These are phyloP conservation scores for Pogonognathellus flavescens DNA, from an alignment of 1,140 invertebrate species.

Conservation along the genomic window DNA sequence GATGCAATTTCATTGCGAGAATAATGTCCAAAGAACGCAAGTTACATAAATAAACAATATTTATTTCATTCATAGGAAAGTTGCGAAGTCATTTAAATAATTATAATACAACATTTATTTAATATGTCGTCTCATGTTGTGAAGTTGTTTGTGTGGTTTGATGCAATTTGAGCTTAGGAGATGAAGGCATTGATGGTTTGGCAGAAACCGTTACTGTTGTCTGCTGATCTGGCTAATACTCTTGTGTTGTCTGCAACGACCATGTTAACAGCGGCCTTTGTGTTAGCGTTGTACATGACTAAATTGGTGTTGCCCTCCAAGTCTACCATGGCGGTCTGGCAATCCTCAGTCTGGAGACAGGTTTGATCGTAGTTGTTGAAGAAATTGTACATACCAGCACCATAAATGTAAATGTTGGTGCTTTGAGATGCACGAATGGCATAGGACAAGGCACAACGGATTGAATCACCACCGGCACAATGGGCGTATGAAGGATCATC, in stretches of 20 bases:
- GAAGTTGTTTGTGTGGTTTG: neutral
- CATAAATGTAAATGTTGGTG: slow-evolving; percentile 63
- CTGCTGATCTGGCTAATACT: slow-evolving; percentile 27
- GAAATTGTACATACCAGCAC: slow-evolving; percentile 66
- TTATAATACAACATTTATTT: no score
- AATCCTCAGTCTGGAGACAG: slow-evolving; percentile 62
- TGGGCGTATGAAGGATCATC: slow-evolving; percentile 62
- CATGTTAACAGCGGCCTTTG: slow-evolving; percentile 64
- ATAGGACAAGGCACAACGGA: slow-evolving; percentile 56
- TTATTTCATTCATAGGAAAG: no score
- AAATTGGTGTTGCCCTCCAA: slow-evolving; percentile 58
- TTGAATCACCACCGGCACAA: neutral
- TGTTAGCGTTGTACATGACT: slow-evolving; percentile 62
- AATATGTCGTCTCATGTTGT: neutral
- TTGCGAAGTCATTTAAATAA: no score
- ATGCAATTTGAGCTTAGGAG: slow-evolving; percentile 15
- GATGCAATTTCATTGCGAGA: no score
- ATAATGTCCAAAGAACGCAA: no score
- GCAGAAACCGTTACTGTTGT: slow-evolving; percentile 63
- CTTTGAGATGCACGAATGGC: slow-evolving; percentile 21
- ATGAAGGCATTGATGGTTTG: slow-evolving; percentile 63
- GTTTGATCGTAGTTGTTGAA: slow-evolving; percentile 66
- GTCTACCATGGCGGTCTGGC: slow-evolving; percentile 60
- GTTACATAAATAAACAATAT: no score
- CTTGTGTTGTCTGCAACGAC: slow-evolving; percentile 44